Conservation (phyloP, 2,888 invertebrate species). For the Synanthedon andrenaeformis region DNA sequence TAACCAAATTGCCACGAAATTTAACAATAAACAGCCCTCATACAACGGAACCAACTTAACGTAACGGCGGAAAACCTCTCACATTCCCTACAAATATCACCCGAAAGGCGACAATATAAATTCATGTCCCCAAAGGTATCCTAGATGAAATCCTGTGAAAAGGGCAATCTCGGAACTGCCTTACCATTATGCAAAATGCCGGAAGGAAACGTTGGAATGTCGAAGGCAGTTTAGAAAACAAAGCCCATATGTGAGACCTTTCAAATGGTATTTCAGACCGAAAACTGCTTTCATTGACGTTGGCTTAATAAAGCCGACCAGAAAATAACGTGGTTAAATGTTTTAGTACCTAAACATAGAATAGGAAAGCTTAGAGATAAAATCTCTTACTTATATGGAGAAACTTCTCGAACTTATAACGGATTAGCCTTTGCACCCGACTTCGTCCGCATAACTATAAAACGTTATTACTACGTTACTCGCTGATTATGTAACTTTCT, state of each 20-base stretch:
- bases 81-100: background rate
- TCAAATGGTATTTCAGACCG: constrained; percentile 15
- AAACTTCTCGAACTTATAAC: too few species aligned
- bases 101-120: constrained; percentile 18
- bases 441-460: too few species aligned
- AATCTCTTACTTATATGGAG: too few species aligned
- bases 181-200: constrained; percentile 27
- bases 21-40: too few species aligned
- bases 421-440: too few species aligned
- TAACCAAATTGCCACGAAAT: too few species aligned
- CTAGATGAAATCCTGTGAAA: constrained; percentile 17
- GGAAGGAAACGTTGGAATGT: constrained; percentile 22
- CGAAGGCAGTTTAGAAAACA: constrained; percentile 33
- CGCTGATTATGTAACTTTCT: too few species aligned
- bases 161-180: constrained; percentile 19
- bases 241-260: constrained; percentile 19
- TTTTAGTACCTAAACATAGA: too few species aligned
- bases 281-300: constrained; percentile 12
- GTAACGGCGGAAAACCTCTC: background rate
- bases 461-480: too few species aligned
- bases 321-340: constrained; percentile 5
- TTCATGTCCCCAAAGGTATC: constrained; percentile 26
- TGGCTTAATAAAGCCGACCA: constrained; percentile 1
- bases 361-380: too few species aligned
- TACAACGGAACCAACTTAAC: background rate